Conservation (phyloP, 1,140 invertebrate genomes). For the Pseudomyrmex concolor region DNA sequence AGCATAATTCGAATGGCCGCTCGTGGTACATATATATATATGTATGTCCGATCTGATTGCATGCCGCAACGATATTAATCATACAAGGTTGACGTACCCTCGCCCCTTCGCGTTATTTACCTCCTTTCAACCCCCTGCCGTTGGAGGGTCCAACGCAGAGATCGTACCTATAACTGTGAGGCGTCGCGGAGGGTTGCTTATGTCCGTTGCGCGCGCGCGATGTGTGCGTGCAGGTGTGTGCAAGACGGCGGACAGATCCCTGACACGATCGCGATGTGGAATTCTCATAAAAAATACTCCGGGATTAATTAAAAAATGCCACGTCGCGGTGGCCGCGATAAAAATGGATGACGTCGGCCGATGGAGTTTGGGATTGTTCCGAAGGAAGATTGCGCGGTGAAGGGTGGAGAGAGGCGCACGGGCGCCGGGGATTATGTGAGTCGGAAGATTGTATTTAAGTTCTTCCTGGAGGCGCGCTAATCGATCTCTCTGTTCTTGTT, state of each 20-base stretch:
- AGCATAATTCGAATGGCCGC: constrained; percentile 72
- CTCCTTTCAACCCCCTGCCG: constrained; percentile 74
- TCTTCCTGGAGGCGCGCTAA: constrained; percentile 71
- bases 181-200: constrained; percentile 42
- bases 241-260: constrained; percentile 56
- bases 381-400: constrained; percentile 38
- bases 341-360: constrained; percentile 54
- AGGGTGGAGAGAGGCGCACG: constrained; percentile 7
- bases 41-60: constrained; percentile 82
- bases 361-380: constrained; percentile 29
- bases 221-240: background rate
- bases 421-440: constrained; percentile 63
- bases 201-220: background rate
- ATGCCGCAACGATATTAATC: constrained; percentile 83
- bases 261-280: constrained; percentile 73
- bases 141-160: constrained; percentile 63
- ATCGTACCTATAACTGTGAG: constrained; percentile 62
- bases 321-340: constrained; percentile 60
- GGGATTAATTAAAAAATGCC: constrained; percentile 82
- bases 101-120: constrained; percentile 80
- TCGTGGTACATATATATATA: constrained; percentile 56
- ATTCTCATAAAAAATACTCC: constrained; percentile 79
- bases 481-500: constrained; percentile 57
- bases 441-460: constrained; percentile 74
- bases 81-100: constrained; percentile 81